Evolutionary conservation across 2,113 vertebrate genomes (phyloP).

Genomic region (Tachysurus fulvidraco): DNA sequence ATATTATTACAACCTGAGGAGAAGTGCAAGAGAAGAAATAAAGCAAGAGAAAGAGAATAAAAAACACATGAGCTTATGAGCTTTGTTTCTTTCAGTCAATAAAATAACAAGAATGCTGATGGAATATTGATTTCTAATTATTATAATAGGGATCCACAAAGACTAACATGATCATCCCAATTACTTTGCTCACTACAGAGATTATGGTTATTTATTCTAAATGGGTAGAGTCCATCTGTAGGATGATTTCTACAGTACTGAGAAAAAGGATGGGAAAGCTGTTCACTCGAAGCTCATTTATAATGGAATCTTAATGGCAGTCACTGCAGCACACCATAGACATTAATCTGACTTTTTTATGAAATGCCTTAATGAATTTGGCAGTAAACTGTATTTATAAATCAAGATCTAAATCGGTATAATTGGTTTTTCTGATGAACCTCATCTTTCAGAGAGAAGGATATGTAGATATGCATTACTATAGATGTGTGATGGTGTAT

Average conservation of each 20-base stretch:
- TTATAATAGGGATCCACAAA: neutral
- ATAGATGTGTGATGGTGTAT: neutral
- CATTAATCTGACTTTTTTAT: neutral
- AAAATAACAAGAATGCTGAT: neutral
- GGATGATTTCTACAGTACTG: neutral
- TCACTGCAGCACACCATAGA: neutral
- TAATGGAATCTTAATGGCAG: neutral
- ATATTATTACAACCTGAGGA: slow-evolving; percentile 50
- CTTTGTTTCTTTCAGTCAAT: slow-evolving; percentile 5
- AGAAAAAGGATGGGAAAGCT: neutral
- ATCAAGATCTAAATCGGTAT: neutral
- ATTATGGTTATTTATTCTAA: slow-evolving; percentile 7
- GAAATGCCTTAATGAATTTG: neutral
- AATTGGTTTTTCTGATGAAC: neutral
- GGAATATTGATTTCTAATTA: neutral
- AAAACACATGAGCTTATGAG: neutral
- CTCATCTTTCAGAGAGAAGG: neutral
- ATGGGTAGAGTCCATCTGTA: neutral
- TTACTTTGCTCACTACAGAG: slow-evolving; percentile 5
- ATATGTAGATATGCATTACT: neutral
- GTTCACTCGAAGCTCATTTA: neutral
- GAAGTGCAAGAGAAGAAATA: slow-evolving; percentile 41
- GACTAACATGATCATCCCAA: neutral
- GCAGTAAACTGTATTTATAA: neutral
- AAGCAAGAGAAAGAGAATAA: slow-evolving; percentile 6